A percentile compares a stretch with the other conserved stretches of the same genome.
Evolutionary conservation across 2,113 vertebrate genomes (phyloP).

Genomic region (Acanthochromis polyacanthus): DNA sequence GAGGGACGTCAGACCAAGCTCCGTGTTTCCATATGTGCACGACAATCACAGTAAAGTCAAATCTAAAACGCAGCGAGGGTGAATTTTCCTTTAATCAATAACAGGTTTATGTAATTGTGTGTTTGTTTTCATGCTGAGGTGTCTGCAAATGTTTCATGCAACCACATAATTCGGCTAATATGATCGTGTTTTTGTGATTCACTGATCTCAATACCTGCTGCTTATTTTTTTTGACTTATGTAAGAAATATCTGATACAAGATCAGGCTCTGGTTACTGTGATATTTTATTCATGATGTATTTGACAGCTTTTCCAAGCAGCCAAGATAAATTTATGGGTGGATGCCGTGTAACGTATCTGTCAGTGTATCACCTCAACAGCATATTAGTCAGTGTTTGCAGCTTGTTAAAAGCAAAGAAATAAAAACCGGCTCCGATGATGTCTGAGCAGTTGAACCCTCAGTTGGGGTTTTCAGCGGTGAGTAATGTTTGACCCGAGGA

Average conservation of each 20-base stretch:
- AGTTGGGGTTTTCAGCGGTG: slow-evolving; percentile 6
- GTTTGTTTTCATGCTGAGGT: not conserved
- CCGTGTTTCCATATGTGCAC: not conserved
- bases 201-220: not conserved
- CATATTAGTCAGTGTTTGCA: slow-evolving; percentile 11
- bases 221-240: not conserved
- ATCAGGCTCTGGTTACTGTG: not conserved
- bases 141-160: not conserved
- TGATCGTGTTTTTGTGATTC: not conserved
- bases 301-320: not conserved
- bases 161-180: not conserved
- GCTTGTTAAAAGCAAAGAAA: slow-evolving; percentile 29
- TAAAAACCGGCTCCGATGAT: slow-evolving; percentile 24
- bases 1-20: slow-evolving; percentile 32
- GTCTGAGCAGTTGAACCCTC: slow-evolving; percentile 26
- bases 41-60: not conserved
- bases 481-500: slow-evolving; percentile 59
- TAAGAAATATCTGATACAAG: not conserved
- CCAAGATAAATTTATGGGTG: slow-evolving; percentile 3
- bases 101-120: not conserved
- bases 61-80: not conserved
- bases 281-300: not conserved
- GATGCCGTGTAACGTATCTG: slow-evolving; percentile 11
- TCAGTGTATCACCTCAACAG: slow-evolving; percentile 21
- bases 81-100: not conserved